These are phyloP conservation scores for Cacatua alba DNA, from an alignment of 2,113 vertebrate species.

Conservation along the genomic window DNA sequence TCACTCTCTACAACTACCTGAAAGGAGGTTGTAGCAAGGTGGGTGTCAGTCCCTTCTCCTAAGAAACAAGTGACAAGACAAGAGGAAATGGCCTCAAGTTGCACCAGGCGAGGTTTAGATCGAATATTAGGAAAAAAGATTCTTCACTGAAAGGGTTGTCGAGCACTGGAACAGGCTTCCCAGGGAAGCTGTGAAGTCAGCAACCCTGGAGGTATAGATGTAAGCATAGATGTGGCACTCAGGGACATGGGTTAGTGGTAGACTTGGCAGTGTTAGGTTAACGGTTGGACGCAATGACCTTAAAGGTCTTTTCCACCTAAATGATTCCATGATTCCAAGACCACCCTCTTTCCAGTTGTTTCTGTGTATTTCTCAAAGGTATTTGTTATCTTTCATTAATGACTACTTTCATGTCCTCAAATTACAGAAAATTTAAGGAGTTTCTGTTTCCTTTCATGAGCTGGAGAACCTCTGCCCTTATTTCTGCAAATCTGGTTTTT, in stretches of 20 bases:
- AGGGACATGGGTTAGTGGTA: background rate
- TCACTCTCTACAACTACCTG: no score
- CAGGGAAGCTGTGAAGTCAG: background rate
- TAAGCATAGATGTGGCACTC: background rate
- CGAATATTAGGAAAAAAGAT: background rate
- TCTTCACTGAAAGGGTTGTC: background rate
- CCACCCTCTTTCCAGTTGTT: background rate
- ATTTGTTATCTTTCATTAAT: background rate
- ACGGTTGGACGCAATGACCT: rapidly evolving
- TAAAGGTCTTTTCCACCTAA: background rate
- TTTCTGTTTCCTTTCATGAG: background rate
- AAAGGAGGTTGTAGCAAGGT: no score
- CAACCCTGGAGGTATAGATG: background rate
- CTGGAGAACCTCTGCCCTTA: background rate
- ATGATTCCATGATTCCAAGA: background rate
- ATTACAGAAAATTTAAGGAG: background rate
- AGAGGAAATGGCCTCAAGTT: background rate
- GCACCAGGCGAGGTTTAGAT: background rate
- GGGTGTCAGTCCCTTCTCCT: background rate
- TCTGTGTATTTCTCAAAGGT: background rate
- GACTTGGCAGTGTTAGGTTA: background rate
- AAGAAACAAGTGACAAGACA: background rate
- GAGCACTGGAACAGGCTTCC: background rate
- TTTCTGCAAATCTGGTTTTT: background rate
- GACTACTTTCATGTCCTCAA: background rate